Conservation (phyloP, 2,888 invertebrate species). For the Glyphotaelius pellucidus region DNA sequence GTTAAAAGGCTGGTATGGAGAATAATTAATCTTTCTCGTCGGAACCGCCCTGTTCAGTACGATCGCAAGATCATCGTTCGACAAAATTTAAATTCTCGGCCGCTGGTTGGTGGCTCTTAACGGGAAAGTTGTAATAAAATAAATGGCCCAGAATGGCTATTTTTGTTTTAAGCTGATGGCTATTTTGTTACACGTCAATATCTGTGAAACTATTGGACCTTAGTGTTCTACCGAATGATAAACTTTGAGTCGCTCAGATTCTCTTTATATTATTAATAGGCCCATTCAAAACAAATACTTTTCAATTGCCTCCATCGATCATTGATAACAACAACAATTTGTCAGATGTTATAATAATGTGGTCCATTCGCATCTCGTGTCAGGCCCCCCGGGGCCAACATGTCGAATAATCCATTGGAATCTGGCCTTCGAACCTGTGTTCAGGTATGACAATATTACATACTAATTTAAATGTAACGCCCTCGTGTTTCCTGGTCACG, state of each 20-base stretch:
- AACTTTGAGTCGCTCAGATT: neutral
- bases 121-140: too few relatives aligned
- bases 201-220: too few relatives aligned
- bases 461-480: constrained; percentile 18
- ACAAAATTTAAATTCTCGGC: too few relatives aligned
- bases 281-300: neutral
- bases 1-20: too few relatives aligned
- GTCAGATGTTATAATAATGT: neutral
- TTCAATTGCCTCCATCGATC: constrained; percentile 14
- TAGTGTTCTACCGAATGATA: neutral
- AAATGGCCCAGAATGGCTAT: too few relatives aligned
- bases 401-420: constrained; percentile 8
- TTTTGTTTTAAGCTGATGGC: too few relatives aligned
- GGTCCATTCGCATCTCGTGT: neutral
- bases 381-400: constrained; percentile 4
- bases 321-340: neutral
- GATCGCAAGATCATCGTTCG: too few relatives aligned
- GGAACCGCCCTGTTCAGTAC: too few relatives aligned
- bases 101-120: too few relatives aligned
- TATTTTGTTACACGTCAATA: too few relatives aligned
- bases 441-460: constrained; percentile 9
- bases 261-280: neutral
- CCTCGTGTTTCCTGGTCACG: constrained; percentile 29
- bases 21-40: too few relatives aligned
- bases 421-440: constrained; percentile 11